Percentiles rank a stretch among this genome's conserved stretches.
Conservation (phyloP, 92 coral and sea anemone species). For the Siderastrea siderea region DNA sequence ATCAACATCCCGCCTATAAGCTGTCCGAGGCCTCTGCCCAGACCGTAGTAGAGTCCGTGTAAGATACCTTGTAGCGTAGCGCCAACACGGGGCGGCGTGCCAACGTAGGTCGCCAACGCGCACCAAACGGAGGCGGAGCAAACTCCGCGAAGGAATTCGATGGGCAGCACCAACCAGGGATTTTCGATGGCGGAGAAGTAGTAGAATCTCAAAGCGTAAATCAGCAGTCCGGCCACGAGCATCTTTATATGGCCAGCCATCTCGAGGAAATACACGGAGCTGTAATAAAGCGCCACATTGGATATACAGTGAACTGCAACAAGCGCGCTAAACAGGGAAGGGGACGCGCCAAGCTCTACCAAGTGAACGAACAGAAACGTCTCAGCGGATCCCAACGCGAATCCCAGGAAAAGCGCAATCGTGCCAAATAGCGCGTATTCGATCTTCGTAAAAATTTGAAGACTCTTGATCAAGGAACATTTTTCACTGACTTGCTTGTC, state of each 20-base stretch:
- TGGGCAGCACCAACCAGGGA: constrained; percentile 95
- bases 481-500: constrained; percentile 69
- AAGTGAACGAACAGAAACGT: constrained; percentile 86
- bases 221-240: constrained; percentile 76
- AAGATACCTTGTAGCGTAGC: constrained; percentile 96
- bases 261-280: constrained; percentile 83
- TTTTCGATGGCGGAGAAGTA: constrained; percentile 87
- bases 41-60: constrained; percentile 89
- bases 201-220: constrained; percentile 83
- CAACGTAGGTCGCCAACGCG: constrained; percentile 91
- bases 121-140: constrained; percentile 93
- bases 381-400: constrained; percentile 78
- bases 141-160: constrained; percentile 87
- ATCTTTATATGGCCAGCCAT: constrained; percentile 82
- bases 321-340: constrained; percentile 87
- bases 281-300: constrained; percentile 76
- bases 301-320: constrained; percentile 90
- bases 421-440: constrained; percentile 82
- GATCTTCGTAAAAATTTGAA: constrained; percentile 73
- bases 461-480: constrained; percentile 81
- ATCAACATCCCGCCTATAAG: constrained; percentile 86
- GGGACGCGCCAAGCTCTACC: constrained; percentile 90
- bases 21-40: constrained; percentile 95
- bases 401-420: constrained; percentile 86
- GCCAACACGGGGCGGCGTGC: constrained; percentile 96